A percentile compares a stretch with the other conserved stretches of the same genome.
Evolutionary conservation across 2,797 vertebrate genomes (phyloP).

Genomic region (Poeciliopsis turneri): DNA sequence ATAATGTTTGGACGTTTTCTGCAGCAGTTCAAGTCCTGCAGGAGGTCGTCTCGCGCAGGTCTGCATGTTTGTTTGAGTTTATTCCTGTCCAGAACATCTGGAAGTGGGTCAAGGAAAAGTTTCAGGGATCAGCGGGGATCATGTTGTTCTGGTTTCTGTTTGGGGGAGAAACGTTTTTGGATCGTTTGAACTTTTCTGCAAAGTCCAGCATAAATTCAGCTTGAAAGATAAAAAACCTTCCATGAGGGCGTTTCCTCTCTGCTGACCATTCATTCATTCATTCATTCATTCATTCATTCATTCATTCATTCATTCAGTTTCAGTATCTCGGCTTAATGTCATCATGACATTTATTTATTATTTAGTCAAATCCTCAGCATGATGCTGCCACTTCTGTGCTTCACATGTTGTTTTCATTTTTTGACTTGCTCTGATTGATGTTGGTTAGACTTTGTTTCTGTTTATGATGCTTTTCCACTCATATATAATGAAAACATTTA

Average conservation of each 20-base stretch:
- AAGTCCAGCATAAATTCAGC: neutral
- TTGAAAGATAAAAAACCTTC: no score
- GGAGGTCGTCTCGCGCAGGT: conserved; percentile 47
- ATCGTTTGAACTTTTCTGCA: neutral
- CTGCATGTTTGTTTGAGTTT: conserved; percentile 48
- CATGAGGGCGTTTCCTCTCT: neutral
- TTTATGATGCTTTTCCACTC: neutral
- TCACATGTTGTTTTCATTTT: neutral
- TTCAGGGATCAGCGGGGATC: conserved; percentile 1
- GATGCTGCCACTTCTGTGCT: neutral
- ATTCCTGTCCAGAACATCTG: conserved; percentile 56
- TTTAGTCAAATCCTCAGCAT: neutral
- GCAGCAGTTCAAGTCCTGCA: conserved; percentile 67
- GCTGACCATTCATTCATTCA: neutral
- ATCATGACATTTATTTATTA: neutral
- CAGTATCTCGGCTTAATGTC: neutral
- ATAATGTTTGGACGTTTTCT: conserved; percentile 76
- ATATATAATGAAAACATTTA: no score
- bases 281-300: neutral
- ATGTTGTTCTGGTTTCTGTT: neutral
- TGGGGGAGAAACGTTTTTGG: neutral
- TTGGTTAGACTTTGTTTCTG: no score
- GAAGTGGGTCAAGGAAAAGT: conserved; percentile 45
- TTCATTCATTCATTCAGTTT: neutral
- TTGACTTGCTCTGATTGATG: neutral